Evolutionary conservation across 2,113 vertebrate genomes (phyloP), one percentile per base, ranked within the genome.

Genomic region (Forbesichthys agassizii): DNA sequence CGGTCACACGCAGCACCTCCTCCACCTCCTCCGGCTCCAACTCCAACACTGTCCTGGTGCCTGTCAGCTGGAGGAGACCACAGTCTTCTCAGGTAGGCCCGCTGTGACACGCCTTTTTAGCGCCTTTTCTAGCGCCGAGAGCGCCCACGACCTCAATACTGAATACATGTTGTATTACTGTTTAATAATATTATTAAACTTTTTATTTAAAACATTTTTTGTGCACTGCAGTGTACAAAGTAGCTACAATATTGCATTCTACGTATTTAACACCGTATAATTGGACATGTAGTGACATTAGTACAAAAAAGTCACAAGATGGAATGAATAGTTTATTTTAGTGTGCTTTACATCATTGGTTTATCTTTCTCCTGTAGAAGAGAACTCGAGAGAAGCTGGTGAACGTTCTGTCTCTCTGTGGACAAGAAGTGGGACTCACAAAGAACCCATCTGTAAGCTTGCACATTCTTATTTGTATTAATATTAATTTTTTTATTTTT

Each of bases 11-110:
- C 36, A 99, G 98, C 69, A 94, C 95, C 0, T 99, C 98, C 12
- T 99, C 98, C 71, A 98, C 97, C 11, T 99, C 97, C 0, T 99
- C 98, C 0, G 95, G 96, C 46, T 99, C 98, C 62, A 98, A 97
- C 85, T 99, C 98, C 74, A 98, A 98, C 84, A 98, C 96, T 48
- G 96, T 98, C 73, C 93, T 99, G 68, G 97, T 99, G 75, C 98
- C 96, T 20, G 96, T 99, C 74, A 98, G 97, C 93, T 99, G 98
- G 98, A 99, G 96, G 80, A 92, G 96, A 61, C 98, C 98, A 1
- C 98, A 98, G 62, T 96, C 92, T 20, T 99, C 97, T 75, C 98
- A 99, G 95, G 98, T 99, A 89, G 64, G n/a, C 8, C 33, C 3
- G 16, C 14, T 4, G 53, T 14, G 18, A 9, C 18, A 56, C 54